Conservation (phyloP, 2,888 invertebrate genomes). For the Drosophila seclusa region DNA sequence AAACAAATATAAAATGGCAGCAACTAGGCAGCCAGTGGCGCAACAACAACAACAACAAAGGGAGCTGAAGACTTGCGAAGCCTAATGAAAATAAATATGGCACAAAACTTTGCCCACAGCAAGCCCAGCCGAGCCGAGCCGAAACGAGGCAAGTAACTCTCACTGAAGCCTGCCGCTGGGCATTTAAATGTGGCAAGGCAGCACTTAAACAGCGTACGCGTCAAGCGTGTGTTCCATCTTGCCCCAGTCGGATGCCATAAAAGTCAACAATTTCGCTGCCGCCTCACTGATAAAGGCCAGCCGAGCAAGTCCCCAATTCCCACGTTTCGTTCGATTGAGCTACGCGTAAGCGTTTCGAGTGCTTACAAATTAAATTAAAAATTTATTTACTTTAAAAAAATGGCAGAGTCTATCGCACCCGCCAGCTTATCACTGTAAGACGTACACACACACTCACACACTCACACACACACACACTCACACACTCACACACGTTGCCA, state of each 20-base stretch:
- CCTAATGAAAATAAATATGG: conserved; percentile 74
- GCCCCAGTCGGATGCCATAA: conserved; percentile 64
- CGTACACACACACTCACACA: conserved; percentile 9
- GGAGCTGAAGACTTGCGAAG: conserved; percentile 23
- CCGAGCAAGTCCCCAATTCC: conserved; percentile 18
- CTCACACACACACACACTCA: conserved; percentile 15
- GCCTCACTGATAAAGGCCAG: conserved; percentile 66
- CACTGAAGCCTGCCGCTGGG: conserved; percentile 39
- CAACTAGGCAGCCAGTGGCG: conserved; percentile 46
- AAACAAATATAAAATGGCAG: conserved; percentile 77
- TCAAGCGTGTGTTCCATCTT: conserved; percentile 22
- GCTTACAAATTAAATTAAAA: conserved; percentile 79
- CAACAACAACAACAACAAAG: conserved; percentile 11
- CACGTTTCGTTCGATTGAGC: conserved; percentile 68
- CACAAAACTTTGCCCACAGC: conserved; percentile 58
- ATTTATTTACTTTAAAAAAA: conserved; percentile 70
- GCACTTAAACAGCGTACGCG: conserved; percentile 44
- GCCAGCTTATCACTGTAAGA: conserved; percentile 58
- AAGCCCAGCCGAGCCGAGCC: background rate
- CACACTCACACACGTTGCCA: conserved; percentile 5
- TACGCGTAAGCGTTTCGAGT: conserved; percentile 74
- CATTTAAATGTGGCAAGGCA: conserved; percentile 58
- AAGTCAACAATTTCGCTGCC: conserved; percentile 75
- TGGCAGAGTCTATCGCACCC: conserved; percentile 33
- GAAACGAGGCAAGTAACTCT: conserved; percentile 25